phyloP scores from a whole-genome alignment of 1,140 invertebrate species.

The Zaprionus vittiger region DNA sequence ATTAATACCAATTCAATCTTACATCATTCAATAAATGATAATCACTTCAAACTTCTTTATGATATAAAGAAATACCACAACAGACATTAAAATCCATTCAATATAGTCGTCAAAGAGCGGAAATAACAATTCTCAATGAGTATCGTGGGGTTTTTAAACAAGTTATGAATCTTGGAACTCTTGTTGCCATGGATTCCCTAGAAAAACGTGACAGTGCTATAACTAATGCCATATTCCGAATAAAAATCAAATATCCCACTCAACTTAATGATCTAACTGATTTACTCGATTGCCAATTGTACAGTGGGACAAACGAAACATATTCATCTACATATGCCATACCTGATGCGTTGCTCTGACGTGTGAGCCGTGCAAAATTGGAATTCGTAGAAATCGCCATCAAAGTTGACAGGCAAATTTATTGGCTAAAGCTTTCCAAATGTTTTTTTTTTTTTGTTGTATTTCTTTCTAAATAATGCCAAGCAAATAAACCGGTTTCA shows the following conservation, averaged over 20 bases:
- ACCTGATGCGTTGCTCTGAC: background rate
- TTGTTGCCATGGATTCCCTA: background rate
- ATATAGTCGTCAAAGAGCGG: too few relatives aligned
- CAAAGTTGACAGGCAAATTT: conserved; percentile 62
- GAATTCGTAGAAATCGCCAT: conserved; percentile 55
- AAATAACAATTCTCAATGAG: too few relatives aligned
- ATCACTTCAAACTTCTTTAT: too few relatives aligned
- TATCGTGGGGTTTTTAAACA: too few relatives aligned
- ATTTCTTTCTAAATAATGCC: conserved; percentile 43
- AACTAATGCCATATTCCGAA: background rate
- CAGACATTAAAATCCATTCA: too few relatives aligned
- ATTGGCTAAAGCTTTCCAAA: conserved; percentile 51
- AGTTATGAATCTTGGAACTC: background rate
- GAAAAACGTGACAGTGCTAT: background rate
- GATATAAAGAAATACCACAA: too few relatives aligned
- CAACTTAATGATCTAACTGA: background rate
- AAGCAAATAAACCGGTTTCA: conserved; percentile 67
- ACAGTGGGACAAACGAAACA: background rate
- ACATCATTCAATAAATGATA: too few relatives aligned
- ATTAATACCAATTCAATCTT: too few relatives aligned
- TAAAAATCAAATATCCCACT: too few relatives aligned
- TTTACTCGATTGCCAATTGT: background rate
- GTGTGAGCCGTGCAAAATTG: background rate
- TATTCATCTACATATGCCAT: background rate
- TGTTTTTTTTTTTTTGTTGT: conserved; percentile 42